Evolutionary conservation across 2,797 vertebrate genomes (phyloP), one percentile per base, ranked within the genome.

Genomic region (Sebastes oblongus): DNA sequence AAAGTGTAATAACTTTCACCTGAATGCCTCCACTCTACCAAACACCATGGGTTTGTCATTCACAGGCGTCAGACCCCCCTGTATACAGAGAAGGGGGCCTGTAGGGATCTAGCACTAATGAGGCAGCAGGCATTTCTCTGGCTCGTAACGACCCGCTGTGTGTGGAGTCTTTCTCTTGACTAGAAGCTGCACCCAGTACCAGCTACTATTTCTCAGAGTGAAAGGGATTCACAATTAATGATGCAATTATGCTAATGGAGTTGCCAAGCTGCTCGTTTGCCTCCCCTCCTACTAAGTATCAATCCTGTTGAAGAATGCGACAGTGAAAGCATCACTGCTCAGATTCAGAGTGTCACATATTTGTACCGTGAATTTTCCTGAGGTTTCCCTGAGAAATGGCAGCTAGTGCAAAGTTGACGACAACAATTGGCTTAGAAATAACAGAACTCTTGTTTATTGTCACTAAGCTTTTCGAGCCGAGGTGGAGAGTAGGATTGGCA

Each of bases 161-260:
- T 92, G 85, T 90, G 86, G 79, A 87, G 78, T 83, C 81, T 86
- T 93, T 92, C 86, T 88, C 87, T 83, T 58, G 72, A 84, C 85
- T 75, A 59, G 83, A 89, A 85, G 84, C 89, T 84, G 71, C 84
- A 83, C 79, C 83, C 81, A 77, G 80, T 82, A 92, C 91, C 93
- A 92, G 92, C 91, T 84, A 89, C 90, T 87, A 62, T 93, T 93
- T 89, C 89, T 87, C 75, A 74, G 59, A 90, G 66, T 93, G 86
- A 93, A 94, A 93, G 77, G 85, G 90, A 90, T 89, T 89, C 82
- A 86, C 91, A 94, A 92, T 94, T 95, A 95, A 95, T 95, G 94
- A 93, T 93, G 92, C 91, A 91, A 94, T 95, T 95, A 94, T 95
- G 93, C 90, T 91, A 95, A 94, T 95, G 75, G 60, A 6, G 85